Percentiles rank a stretch among this genome's conserved stretches.
Evolutionary conservation across 2,113 vertebrate genomes (phyloP).

Genomic region (Columba livia): DNA sequence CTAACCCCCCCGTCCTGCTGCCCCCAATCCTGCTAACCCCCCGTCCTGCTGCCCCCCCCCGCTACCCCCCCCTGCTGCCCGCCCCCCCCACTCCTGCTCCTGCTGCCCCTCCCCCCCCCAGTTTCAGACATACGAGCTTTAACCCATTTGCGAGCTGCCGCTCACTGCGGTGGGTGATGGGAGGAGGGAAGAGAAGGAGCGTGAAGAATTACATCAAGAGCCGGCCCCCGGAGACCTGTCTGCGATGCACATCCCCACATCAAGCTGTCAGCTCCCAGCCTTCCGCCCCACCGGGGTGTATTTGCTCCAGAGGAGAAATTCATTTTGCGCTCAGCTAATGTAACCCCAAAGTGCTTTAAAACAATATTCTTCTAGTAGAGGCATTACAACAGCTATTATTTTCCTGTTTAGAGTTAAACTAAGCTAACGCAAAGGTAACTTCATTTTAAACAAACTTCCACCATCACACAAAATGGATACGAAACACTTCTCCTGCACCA

Average conservation of each 20-base stretch:
- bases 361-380: neutral
- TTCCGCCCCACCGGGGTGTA: neutral
- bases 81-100: no score
- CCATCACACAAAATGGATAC: neutral
- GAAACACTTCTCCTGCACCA: neutral
- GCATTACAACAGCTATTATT: neutral
- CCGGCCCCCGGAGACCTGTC: neutral
- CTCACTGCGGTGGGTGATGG: neutral
- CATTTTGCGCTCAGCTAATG: constrained; percentile 16
- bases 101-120: neutral
- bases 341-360: constrained; percentile 18
- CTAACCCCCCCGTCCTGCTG: no score
- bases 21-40: no score
- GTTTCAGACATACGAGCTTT: neutral
- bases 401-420: neutral
- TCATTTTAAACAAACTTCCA: constrained; percentile 12
- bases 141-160: neutral
- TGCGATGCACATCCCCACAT: neutral
- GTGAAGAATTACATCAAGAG: neutral
- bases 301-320: constrained; percentile 32
- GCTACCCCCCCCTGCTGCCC: no score
- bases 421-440: neutral
- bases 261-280: constrained; percentile 19
- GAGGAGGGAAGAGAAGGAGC: neutral
- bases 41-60: no score